Percentiles rank a stretch among this genome's conserved stretches.
phyloP scores from a whole-genome alignment of 2,888 invertebrate species.

The Archaeoteleia sp. region DNA sequence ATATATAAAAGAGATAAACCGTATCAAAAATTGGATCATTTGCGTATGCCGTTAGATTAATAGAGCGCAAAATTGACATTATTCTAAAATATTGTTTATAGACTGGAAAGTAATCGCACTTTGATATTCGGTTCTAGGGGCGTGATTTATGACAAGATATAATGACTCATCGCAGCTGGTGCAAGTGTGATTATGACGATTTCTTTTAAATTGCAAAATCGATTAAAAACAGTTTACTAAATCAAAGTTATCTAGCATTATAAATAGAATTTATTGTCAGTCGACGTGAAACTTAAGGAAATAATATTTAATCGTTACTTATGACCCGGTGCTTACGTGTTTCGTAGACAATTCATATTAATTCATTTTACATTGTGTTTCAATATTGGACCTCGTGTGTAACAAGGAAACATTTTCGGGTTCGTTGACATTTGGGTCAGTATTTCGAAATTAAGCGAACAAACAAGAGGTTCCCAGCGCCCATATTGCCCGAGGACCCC shows the following conservation, averaged over 20 bases:
- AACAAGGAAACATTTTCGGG: slow-evolving; percentile 10
- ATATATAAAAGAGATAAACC: no score
- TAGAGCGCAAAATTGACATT: slow-evolving; percentile 29
- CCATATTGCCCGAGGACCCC: slow-evolving; percentile 7
- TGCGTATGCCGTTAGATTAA: slow-evolving; percentile 9
- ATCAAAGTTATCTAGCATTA: no score
- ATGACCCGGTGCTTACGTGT: neutral
- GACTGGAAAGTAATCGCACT: slow-evolving; percentile 9
- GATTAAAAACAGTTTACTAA: no score
- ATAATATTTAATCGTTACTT: no score
- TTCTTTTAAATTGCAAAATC: neutral
- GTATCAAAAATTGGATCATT: no score
- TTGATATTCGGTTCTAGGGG: slow-evolving; percentile 23
- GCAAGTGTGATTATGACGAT: slow-evolving; percentile 20
- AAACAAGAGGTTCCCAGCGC: slow-evolving; percentile 13
- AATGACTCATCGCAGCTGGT: slow-evolving; percentile 22
- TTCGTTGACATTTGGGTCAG: slow-evolving; percentile 22
- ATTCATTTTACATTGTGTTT: slow-evolving; percentile 10
- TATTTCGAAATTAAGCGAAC: slow-evolving; percentile 22
- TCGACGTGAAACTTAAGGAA: no score
- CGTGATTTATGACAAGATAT: slow-evolving; percentile 25
- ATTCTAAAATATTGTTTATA: slow-evolving; percentile 13
- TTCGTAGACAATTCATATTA: slow-evolving; percentile 10
- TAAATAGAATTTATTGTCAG: no score
- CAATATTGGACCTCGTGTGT: slow-evolving; percentile 12